Conservation (phyloP, 2,113 vertebrate genomes). For the Percina caprodes region DNA sequence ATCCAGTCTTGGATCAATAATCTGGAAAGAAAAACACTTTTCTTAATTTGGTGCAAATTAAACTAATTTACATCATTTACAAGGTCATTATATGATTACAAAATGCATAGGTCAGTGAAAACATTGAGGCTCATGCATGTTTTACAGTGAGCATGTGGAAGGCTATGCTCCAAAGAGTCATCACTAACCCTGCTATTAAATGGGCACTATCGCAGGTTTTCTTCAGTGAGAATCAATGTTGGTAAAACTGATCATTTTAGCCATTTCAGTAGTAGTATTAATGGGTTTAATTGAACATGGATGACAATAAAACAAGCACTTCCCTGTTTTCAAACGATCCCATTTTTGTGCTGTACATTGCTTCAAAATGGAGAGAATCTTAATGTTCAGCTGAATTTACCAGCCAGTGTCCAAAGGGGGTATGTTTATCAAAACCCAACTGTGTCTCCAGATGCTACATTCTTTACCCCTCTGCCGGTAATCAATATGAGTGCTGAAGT, state of each 20-base stretch:
- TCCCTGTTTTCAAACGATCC: background rate
- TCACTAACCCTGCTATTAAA: background rate
- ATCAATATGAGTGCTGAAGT: slow-evolving; percentile 58
- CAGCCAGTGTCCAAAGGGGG: slow-evolving; percentile 29
- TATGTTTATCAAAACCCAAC: slow-evolving; percentile 66
- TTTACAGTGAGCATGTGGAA: background rate
- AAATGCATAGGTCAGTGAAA: background rate
- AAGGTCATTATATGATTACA: background rate
- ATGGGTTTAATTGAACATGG: slow-evolving; percentile 7
- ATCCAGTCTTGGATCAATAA: background rate
- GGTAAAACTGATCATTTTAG: background rate
- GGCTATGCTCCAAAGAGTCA: background rate
- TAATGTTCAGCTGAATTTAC: slow-evolving; percentile 34
- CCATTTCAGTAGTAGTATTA: background rate
- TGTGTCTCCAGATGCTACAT: slow-evolving; percentile 58
- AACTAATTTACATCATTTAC: background rate
- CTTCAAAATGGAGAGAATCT: slow-evolving; percentile 4
- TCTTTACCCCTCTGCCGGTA: slow-evolving; percentile 45
- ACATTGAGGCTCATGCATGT: background rate
- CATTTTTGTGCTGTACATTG: background rate
- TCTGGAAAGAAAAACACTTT: background rate
- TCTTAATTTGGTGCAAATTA: background rate
- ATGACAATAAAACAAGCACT: background rate
- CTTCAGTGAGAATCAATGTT: background rate
- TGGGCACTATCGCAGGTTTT: background rate